phyloP scores from a whole-genome alignment of 2,797 vertebrate species.

The Prunella strophiata region DNA sequence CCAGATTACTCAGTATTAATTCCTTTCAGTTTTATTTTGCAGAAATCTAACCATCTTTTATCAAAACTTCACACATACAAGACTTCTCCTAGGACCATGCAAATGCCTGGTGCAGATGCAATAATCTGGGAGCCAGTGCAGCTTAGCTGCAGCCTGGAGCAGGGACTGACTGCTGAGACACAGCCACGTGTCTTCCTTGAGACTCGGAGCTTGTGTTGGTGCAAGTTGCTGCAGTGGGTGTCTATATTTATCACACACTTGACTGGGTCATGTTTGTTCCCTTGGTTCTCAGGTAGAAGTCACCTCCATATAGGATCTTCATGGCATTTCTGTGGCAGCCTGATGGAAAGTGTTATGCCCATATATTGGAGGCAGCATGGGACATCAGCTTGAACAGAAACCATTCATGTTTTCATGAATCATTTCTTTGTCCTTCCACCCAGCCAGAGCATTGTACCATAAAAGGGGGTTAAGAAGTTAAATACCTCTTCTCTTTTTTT shows the following conservation, averaged over 20 bases:
- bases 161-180: neutral
- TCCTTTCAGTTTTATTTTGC: neutral
- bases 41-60: neutral
- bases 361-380: neutral
- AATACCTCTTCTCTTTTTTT: neutral
- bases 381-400: neutral
- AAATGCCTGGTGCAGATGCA: neutral
- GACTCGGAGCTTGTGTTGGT: neutral
- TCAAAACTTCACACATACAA: neutral
- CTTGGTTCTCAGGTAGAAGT: neutral
- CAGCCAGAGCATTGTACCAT: neutral
- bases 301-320: rapidly evolving
- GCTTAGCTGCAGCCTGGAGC: neutral
- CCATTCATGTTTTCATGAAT: neutral
- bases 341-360: neutral
- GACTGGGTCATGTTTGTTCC: neutral
- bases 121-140: neutral
- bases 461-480: neutral
- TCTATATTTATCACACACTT: neutral
- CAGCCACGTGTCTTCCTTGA: neutral
- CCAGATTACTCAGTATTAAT: neutral
- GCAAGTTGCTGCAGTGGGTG: neutral
- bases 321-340: neutral
- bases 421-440: neutral
- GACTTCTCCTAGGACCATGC: neutral